Evolutionary conservation across 2,113 vertebrate genomes (phyloP).

Genomic region (Malurus elegans): DNA sequence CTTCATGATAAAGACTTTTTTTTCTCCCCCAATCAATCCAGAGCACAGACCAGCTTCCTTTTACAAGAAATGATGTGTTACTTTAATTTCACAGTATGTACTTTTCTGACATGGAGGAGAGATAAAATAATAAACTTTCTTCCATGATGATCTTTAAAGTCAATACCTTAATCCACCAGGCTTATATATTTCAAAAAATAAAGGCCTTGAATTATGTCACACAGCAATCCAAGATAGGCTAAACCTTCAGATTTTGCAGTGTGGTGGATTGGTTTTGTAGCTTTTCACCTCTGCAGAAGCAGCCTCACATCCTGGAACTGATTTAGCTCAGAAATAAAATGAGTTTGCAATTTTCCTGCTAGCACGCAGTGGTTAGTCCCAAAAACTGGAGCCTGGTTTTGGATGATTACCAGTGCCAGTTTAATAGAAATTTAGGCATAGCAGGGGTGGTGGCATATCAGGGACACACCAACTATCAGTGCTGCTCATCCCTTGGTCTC

Average conservation of each 20-base stretch:
- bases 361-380: not conserved
- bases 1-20: not conserved
- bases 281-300: not conserved
- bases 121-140: conserved; percentile 23
- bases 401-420: not conserved
- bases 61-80: not conserved
- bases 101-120: not conserved
- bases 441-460: not conserved
- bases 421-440: not conserved
- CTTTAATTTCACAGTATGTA: conserved; percentile 39
- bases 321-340: conserved; percentile 1
- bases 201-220: not conserved
- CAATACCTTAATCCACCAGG: not conserved
- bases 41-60: not conserved
- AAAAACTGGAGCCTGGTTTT: not conserved
- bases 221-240: not conserved
- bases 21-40: not conserved
- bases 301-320: not conserved
- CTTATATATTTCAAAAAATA: not conserved
- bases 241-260: not conserved
- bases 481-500: not conserved
- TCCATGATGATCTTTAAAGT: conserved; percentile 15
- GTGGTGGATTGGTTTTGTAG: not conserved
- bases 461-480: not conserved
- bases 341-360: not conserved